Base-by-base conservation (phyloP, 2,797 vertebrate genomes). In the Argyrosomus regius region DNA sequence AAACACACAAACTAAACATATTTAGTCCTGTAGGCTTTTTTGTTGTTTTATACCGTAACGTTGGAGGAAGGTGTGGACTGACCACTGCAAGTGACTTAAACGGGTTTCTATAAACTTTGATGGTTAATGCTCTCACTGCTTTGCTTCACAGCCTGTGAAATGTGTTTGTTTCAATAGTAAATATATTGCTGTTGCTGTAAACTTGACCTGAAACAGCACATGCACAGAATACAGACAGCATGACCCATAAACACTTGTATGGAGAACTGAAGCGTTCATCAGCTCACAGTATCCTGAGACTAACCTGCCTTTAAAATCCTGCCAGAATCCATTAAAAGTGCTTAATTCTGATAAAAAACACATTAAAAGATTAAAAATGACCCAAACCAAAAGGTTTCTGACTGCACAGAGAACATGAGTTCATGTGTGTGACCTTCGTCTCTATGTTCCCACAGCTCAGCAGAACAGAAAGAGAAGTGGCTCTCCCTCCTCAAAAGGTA, bases 381-480 rank as follows among this genome's bases (percentile, higher is more conserved):
- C 43, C 45, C 28, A 41, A 61, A 72, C n/a, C 20, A 13, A 12
- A 18, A 12, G 50, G 63, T 39, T 63, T 17, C 26, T 1, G 61
- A 48, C 8, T 5, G 43, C 9, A 9, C 7, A 10, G 43, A 14
- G 3, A 64, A 61, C 41, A 31, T 57, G 5, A 22, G 16, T 20
- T 31, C 20, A 9, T 7, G 16, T 16, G 7, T 12, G 13, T 52
- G 13, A 63, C 4, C 1, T 67, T 60, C 13, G n/a, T n/a, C 56
- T 67, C 48, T 46, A 0, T 77, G 85, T 85, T 84, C 50, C 88
- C 84, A 63, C 92, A 98, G 97, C 91, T 96, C 96, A 12, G 77
- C 93, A 28, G 96, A 97, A 6, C 88, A 90, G 87, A 98, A 97
- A 75, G 96, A 97, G 17, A 94, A 72, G 64, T 98, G 97, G 96